A percentile compares a stretch with the other conserved stretches of the same genome.
Conservation (phyloP, 1,140 invertebrate species). For the Steinernema feltiae region DNA sequence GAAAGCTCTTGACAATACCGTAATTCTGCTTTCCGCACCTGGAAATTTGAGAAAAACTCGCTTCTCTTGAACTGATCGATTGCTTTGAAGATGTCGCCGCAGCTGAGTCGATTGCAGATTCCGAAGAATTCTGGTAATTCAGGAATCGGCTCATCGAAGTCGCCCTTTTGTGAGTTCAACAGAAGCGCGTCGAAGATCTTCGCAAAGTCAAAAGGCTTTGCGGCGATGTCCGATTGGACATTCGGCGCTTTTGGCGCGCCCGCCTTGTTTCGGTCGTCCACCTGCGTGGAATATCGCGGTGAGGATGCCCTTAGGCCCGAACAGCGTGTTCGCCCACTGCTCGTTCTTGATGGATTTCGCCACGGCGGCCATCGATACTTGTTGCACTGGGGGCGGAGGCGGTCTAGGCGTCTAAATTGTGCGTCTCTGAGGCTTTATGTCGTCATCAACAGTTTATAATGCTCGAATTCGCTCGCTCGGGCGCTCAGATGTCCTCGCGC, state of each 20-base stretch:
- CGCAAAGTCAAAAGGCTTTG: conserved; percentile 41
- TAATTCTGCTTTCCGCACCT: too few species aligned
- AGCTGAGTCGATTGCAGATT: conserved; percentile 54
- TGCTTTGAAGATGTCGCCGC: conserved; percentile 57
- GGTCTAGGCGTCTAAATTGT: too few species aligned
- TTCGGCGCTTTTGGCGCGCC: neutral
- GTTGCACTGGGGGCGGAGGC: too few species aligned
- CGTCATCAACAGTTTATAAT: too few species aligned
- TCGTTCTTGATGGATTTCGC: conserved; percentile 21
- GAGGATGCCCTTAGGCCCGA: conserved; percentile 46
- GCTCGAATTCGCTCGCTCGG: too few species aligned
- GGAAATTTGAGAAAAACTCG: conserved; percentile 56
- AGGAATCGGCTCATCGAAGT: conserved; percentile 53
- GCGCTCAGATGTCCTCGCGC: too few species aligned
- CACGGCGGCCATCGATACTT: neutral
- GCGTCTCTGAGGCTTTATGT: too few species aligned
- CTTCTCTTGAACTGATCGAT: conserved; percentile 52
- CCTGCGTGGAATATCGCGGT: conserved; percentile 52
- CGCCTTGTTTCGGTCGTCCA: conserved; percentile 47
- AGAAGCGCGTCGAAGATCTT: conserved; percentile 51
- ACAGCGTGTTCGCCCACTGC: conserved; percentile 37
- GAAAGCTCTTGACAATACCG: too few species aligned
- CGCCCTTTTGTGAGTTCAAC: conserved; percentile 42
- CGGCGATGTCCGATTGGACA: conserved; percentile 15
- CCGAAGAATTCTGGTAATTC: conserved; percentile 55